Percentiles rank a stretch among this genome's conserved stretches.
Evolutionary conservation across 2,797 vertebrate species (phyloP).

Genomic region (Pseudotriccus pelzelni): DNA sequence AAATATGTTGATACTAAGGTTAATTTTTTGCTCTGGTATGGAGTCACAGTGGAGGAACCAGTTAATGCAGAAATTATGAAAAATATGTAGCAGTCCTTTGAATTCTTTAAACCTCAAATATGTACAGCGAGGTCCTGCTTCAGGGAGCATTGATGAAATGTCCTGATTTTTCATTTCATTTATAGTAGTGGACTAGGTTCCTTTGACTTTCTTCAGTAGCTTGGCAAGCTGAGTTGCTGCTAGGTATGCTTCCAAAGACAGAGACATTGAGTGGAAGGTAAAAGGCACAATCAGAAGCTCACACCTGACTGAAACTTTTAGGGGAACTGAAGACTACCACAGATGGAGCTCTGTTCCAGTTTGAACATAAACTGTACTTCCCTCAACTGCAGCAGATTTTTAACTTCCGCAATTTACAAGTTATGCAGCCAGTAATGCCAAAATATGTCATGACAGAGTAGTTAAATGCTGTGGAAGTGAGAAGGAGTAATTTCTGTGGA

Average conservation of each 20-base stretch:
- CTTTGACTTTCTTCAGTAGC: neutral
- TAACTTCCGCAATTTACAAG: neutral
- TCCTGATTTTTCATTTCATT: neutral
- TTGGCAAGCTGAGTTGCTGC: neutral
- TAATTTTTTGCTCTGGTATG: neutral
- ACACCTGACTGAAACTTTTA: neutral
- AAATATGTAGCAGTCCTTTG: neutral
- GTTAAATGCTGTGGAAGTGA: neutral
- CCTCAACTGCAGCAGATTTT: neutral
- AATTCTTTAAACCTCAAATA: neutral
- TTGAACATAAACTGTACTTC: neutral
- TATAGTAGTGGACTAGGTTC: neutral
- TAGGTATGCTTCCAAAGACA: neutral
- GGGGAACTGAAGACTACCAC: neutral
- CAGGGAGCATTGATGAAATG: neutral
- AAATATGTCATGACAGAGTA: rapidly evolving
- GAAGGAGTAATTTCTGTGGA: neutral
- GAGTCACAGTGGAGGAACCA: neutral
- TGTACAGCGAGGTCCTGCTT: neutral
- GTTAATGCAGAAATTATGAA: neutral
- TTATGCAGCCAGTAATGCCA: neutral
- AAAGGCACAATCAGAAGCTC: neutral
- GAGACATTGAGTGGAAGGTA: neutral
- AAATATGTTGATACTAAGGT: neutral
- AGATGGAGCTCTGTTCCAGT: neutral